Base-by-base conservation (phyloP, 2,797 vertebrate species). In the Yasuhikotakia modesta region DNA sequence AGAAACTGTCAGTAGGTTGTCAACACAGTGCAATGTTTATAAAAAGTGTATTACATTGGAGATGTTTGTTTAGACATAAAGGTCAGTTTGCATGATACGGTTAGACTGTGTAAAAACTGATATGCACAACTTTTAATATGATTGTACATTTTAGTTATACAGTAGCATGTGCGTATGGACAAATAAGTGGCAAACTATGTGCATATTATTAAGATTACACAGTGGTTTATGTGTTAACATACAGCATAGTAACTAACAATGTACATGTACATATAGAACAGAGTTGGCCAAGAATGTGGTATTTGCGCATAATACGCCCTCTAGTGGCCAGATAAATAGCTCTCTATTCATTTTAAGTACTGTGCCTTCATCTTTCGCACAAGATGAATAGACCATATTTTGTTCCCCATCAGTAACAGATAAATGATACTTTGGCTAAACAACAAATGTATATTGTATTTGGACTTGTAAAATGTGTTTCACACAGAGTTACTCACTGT, bases 101-200 rank as follows among this genome's bases (percentile, higher is more conserved):
- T 57, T 68, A 46, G 64, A 22, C 22, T 60, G 24, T 60, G 1
- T 27, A 1, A 60, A 50, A 58, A 58, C 57, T 30, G 24, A 0
- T 30, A 6, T 21, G 67, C 67, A 78, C 57, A 69, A 68, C 21
- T 32, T 77, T 52, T 48, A 24, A 70, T 77, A 63, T 14, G 30
- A 35, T 61, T 69, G 45, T 70, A 70, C 39, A 63, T 60, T 69
- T 69, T 77, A 35, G 65, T 69, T 52, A 67, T 57, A 55, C 12
- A 14, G 32, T 32, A 68, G 52, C 22, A 27, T 66, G 22, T 75
- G 21, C 13, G 17, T 66, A 32, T 50, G n/a, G 30, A 43, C 65
- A 52, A 1, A 6, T 52, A 30, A 63, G 32, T 27, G 27, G 50
- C n/a, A 48, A 11, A 58, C 19, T 48, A 73, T 39, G 4, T 46